These are phyloP conservation scores for Netelia virgata DNA, from an alignment of 2,888 invertebrate species.

Conservation along the genomic window DNA sequence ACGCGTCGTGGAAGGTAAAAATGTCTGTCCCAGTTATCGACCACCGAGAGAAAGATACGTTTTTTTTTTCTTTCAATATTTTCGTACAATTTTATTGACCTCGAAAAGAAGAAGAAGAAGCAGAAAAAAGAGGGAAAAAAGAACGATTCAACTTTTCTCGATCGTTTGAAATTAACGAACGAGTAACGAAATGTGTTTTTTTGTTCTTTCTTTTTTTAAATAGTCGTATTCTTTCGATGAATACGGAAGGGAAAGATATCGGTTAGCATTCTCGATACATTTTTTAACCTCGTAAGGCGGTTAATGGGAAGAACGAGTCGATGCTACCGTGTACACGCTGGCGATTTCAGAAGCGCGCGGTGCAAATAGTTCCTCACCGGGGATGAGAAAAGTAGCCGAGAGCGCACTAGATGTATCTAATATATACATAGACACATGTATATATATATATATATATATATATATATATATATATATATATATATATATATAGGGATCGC, in stretches of 20 bases:
- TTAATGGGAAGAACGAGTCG: not conserved
- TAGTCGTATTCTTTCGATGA: not conserved
- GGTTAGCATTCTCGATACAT: not conserved
- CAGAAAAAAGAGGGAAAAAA: no score
- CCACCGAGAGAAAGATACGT: no score
- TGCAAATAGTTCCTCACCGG: constrained; percentile 28
- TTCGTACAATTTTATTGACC: no score
- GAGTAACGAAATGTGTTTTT: not conserved
- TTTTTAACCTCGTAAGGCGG: not conserved
- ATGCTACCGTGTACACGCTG: not conserved
- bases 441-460: constrained; percentile 10
- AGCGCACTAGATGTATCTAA: constrained; percentile 20
- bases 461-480: constrained; percentile 4
- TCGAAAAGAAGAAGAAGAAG: no score
- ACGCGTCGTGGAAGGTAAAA: no score
- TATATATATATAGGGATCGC: constrained; percentile 70
- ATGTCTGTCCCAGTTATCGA: no score
- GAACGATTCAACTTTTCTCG: no score
- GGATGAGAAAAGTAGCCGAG: constrained; percentile 30
- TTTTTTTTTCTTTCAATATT: no score
- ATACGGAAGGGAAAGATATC: not conserved
- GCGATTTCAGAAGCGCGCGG: constrained; percentile 46
- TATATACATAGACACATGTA: no score
- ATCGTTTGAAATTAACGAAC: no score
- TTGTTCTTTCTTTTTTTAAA: not conserved